These are phyloP conservation scores for Meganola albula DNA, from an alignment of 2,888 invertebrate species.

Conservation along the genomic window DNA sequence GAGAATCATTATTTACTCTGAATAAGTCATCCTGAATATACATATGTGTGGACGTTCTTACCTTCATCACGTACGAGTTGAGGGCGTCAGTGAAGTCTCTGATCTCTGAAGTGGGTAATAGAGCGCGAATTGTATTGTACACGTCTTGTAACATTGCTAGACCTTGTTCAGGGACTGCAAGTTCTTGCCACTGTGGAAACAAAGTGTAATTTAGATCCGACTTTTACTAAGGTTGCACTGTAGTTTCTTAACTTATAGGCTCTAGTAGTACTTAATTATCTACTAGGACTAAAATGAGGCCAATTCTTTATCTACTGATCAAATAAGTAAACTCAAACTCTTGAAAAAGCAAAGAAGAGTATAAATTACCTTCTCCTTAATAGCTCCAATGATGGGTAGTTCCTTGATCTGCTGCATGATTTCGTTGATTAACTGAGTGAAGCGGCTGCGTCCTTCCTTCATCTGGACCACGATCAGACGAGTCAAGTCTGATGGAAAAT, in stretches of 20 bases:
- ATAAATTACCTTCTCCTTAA: slow-evolving; percentile 56
- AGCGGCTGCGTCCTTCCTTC: slow-evolving; percentile 58
- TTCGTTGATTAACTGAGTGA: slow-evolving; percentile 44
- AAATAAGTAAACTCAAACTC: background rate
- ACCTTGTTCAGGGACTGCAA: slow-evolving; percentile 78
- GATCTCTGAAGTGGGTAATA: slow-evolving; percentile 81
- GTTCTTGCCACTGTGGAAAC: slow-evolving; percentile 48
- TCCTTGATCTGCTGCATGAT: slow-evolving; percentile 60
- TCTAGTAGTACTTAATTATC: no score
- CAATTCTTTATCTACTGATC: no score
- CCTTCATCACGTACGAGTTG: slow-evolving; percentile 80
- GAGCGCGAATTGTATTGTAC: slow-evolving; percentile 71
- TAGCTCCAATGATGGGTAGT: slow-evolving; percentile 46
- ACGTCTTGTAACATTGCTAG: slow-evolving; percentile 74
- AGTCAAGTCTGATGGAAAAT: slow-evolving; percentile 52
- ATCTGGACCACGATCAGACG: slow-evolving; percentile 57
- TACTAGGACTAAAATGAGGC: no score
- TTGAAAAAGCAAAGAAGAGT: background rate
- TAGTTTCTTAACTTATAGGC: no score
- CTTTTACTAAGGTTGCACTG: no score
- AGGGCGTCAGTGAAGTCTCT: slow-evolving; percentile 78
- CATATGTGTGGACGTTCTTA: no score
- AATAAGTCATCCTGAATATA: no score
- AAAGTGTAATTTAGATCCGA: no score
- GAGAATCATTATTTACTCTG: no score